Evolutionary conservation across 2,888 invertebrate species (phyloP), one percentile per base, ranked within the genome.

Genomic region (Empis stercorea): DNA sequence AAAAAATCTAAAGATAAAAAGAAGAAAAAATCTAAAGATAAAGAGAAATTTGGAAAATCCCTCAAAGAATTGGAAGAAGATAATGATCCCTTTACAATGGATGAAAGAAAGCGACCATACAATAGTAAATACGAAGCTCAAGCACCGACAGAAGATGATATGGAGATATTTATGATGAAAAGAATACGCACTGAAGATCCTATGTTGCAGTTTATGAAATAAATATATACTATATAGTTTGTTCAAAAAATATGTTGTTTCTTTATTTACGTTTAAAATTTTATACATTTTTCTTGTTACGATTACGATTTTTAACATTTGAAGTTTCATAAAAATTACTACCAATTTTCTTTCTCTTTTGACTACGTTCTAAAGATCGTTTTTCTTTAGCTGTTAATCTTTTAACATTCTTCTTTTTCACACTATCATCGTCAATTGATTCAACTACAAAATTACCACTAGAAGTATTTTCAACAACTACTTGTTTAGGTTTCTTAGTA

Each of bases 111-210:
- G 59, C 76, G 96, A 4, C 84, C 89, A 0, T 99, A 94, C 68
- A 95, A 97, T 68, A 92, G 91, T 60, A 87, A 87, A 84, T 81
- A 76, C 52, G 82, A 84, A 57, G 81, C 80, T 0, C 85, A 85
- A 57, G 85, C 81, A 50, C 93, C 92, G 0, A 86, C 91, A 0
- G 87, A 89, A 50, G 89, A 91, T 53, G 93, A 97, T 65, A 77
- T 95, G 63, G 96, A 97, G 66, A 93, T 93, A 1, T 96, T 86
- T 71, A 81, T 84, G 62, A 82, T 91, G 73, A 95, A 91, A 66
- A 75, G 86, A 46, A 73, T 78, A 46, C 73, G 89, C 38, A 83
- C 82, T 1, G 91, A 92, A 54, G 97, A 99, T 72, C 97, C 97
- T 1, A 96, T 97, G 96, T 78, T 81, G 46, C 81, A 86, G 52